A percentile compares a stretch with the other conserved stretches of the same genome.
phyloP scores from a whole-genome alignment of 2,888 invertebrate species.

The Apamea sordens region DNA sequence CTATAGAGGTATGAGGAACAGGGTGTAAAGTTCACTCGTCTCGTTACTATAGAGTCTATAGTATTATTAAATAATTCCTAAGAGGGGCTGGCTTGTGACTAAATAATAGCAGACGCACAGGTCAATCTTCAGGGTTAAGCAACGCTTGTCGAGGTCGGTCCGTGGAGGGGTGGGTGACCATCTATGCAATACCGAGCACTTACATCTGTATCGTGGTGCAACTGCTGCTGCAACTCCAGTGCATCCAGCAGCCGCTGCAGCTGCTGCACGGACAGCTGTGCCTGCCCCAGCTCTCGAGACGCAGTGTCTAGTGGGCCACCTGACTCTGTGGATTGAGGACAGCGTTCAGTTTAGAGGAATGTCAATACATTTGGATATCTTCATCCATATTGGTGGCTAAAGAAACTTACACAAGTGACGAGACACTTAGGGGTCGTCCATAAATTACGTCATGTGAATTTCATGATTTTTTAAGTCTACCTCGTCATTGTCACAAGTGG shows the following conservation, averaged over 20 bases:
- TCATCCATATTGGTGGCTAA: neutral
- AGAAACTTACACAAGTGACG: neutral
- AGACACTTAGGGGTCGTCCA: neutral
- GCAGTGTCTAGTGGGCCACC: slow-evolving; percentile 91
- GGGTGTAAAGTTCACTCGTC: no score
- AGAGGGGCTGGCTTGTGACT: no score
- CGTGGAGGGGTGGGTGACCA: neutral
- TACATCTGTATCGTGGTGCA: slow-evolving; percentile 89
- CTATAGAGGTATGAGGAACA: no score
- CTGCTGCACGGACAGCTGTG: slow-evolving; percentile 93
- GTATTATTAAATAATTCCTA: no score
- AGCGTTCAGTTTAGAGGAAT: neutral
- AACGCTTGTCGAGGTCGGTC: neutral
- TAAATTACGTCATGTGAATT: neutral
- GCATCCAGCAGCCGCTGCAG: slow-evolving; percentile 91
- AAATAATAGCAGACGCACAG: no score
- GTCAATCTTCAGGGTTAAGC: neutral
- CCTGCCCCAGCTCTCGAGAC: slow-evolving; percentile 92
- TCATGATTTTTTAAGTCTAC: neutral
- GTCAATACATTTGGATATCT: neutral
- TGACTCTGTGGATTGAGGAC: slow-evolving; percentile 85
- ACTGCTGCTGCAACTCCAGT: slow-evolving; percentile 85
- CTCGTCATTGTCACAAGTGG: neutral
- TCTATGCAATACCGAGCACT: slow-evolving; percentile 58
- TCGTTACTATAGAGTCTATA: no score